phyloP scores from a whole-genome alignment of 23 tunicate species.

The Styela plicata region DNA sequence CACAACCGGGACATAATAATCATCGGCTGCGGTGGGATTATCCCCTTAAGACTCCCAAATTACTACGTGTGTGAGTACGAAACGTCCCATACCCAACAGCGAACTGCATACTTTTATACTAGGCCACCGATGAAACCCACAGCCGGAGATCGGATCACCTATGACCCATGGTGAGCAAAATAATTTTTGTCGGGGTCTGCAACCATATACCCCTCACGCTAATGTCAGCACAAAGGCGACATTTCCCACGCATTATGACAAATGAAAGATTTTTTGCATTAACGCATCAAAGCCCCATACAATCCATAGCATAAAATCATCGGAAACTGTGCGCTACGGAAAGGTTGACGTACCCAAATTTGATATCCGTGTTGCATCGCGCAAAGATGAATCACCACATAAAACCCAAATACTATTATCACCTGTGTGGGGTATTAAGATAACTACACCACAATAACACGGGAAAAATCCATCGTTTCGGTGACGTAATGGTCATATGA shows the following conservation, averaged over 20 bases:
- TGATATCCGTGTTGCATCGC: neutral
- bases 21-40: neutral
- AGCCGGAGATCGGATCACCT: too few species aligned
- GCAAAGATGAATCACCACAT: neutral
- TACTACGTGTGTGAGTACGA: too few species aligned
- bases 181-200: too few species aligned
- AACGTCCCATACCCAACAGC: too few species aligned
- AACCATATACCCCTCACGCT: too few species aligned
- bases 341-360: neutral
- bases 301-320: neutral
- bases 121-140: too few species aligned
- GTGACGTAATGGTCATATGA: neutral
- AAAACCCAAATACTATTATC: neutral
- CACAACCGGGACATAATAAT: neutral
- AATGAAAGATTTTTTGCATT: neutral
- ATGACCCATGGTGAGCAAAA: too few species aligned
- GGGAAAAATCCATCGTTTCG: neutral
- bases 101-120: too few species aligned
- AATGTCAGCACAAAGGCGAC: too few species aligned
- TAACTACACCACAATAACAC: too few species aligned
- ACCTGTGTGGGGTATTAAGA: neutral
- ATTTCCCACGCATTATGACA: neutral
- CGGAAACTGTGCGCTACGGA: neutral
- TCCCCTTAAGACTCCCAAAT: neutral
- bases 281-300: neutral